phyloP scores from a whole-genome alignment of 2,797 vertebrate genomes.

The Sarcoramphus papa region DNA sequence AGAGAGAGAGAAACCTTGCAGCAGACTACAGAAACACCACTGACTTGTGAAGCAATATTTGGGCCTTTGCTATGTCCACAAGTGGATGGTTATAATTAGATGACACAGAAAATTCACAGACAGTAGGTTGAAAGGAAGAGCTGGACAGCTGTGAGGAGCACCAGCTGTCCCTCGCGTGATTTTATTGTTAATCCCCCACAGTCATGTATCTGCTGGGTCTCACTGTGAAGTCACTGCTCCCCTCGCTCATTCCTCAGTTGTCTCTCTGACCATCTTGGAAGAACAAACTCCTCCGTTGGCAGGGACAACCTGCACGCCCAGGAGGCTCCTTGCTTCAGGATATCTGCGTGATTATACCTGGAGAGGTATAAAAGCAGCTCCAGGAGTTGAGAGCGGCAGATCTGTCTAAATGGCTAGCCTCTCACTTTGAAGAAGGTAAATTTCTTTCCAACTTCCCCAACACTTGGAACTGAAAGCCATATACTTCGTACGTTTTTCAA shows the following conservation, averaged over 20 bases:
- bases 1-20: neutral
- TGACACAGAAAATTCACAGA: neutral
- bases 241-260: neutral
- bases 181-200: neutral
- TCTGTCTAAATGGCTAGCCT: neutral
- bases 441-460: neutral
- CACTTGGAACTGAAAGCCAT: neutral
- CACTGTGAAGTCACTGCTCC: neutral
- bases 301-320: no score
- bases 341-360: neutral
- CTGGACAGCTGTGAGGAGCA: neutral
- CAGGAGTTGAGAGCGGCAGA: neutral
- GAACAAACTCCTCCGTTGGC: accelerated
- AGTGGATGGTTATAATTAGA: neutral
- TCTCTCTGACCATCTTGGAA: neutral
- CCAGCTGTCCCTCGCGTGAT: neutral
- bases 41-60: neutral
- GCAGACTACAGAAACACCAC: neutral
- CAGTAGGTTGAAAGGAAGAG: neutral
- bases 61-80: neutral
- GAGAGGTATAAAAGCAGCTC: neutral
- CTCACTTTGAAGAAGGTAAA: neutral
- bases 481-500: neutral
- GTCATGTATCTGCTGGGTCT: neutral
- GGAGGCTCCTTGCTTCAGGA: neutral